Evolutionary conservation across 2,888 invertebrate species (phyloP).

Genomic region (Alentia gelatinosa): DNA sequence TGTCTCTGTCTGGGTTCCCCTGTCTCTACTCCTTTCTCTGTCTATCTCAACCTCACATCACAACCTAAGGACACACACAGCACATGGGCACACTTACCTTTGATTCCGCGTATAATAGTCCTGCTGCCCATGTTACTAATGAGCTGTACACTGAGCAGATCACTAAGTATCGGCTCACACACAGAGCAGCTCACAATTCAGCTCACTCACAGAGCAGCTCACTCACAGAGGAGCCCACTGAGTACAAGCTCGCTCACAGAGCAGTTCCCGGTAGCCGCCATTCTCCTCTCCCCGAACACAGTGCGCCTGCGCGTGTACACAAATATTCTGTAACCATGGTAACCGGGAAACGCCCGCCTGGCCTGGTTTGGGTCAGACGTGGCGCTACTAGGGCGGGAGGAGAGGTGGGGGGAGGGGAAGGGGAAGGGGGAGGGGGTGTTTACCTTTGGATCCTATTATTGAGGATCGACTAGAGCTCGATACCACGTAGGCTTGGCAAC

Average conservation of each 20-base stretch:
- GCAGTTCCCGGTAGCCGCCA: neutral
- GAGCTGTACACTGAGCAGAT: neutral
- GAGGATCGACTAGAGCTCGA: too few relatives aligned
- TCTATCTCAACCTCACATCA: too few relatives aligned
- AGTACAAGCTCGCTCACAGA: neutral
- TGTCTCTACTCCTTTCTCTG: too few relatives aligned
- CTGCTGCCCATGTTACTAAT: neutral
- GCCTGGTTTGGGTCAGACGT: neutral
- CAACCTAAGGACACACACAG: too few relatives aligned
- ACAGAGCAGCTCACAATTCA: neutral
- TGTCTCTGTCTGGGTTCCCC: too few relatives aligned
- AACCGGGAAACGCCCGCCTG: neutral
- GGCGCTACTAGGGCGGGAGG: too few relatives aligned
- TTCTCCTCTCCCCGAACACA: neutral
- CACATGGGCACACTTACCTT: too few relatives aligned
- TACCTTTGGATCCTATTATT: too few relatives aligned
- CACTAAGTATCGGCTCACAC: too few relatives aligned
- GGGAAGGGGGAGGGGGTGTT: neutral
- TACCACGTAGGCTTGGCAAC: too few relatives aligned
- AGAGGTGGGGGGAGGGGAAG: neutral
- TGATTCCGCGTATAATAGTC: too few relatives aligned
- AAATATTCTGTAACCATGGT: slow-evolving; percentile 34
- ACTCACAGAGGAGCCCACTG: too few relatives aligned
- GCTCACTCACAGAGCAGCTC: neutral
- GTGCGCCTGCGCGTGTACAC: slow-evolving; percentile 33